Evolutionary conservation across 1,140 invertebrate genomes (phyloP).

Genomic region (Pseudoatta argentina): DNA sequence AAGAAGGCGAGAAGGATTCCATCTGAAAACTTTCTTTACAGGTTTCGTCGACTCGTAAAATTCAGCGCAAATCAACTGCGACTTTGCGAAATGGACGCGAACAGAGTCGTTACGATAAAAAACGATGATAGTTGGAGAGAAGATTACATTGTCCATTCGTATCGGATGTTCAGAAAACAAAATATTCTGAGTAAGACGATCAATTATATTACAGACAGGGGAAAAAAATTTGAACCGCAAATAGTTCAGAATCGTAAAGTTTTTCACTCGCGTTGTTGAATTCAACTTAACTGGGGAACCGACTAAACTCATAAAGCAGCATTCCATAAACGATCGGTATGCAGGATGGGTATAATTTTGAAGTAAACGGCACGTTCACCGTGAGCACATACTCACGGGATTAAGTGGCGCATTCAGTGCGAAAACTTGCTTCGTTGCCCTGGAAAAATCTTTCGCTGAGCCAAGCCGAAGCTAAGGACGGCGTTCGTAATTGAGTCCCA

Average conservation of each 20-base stretch:
- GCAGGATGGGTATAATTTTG: slow-evolving; percentile 24
- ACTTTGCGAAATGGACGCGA: slow-evolving; percentile 52
- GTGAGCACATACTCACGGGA: slow-evolving; percentile 9
- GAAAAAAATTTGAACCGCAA: too few relatives aligned
- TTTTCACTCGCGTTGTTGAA: not conserved
- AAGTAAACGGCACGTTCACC: not conserved
- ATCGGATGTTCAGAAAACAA: too few relatives aligned
- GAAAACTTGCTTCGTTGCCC: slow-evolving; percentile 38
- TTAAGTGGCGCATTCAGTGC: slow-evolving; percentile 45
- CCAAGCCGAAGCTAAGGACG: slow-evolving; percentile 11
- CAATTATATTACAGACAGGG: not conserved
- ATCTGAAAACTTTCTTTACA: slow-evolving; percentile 74
- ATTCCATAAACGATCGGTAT: slow-evolving; percentile 29
- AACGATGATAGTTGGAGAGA: slow-evolving; percentile 9
- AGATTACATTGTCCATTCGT: slow-evolving; percentile 38
- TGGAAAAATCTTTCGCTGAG: slow-evolving; percentile 46
- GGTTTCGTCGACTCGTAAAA: slow-evolving; percentile 69
- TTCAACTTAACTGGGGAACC: not conserved
- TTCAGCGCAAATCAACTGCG: slow-evolving; percentile 66
- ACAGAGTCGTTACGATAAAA: slow-evolving; percentile 31
- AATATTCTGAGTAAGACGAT: not conserved
- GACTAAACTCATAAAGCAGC: slow-evolving; percentile 2
- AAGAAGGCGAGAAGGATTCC: slow-evolving; percentile 25
- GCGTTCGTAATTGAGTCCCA: slow-evolving; percentile 57
- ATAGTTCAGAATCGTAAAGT: not conserved